These are phyloP conservation scores for Scaptomyza pallida DNA, from an alignment of 1,140 invertebrate genomes.

Conservation along the genomic window DNA sequence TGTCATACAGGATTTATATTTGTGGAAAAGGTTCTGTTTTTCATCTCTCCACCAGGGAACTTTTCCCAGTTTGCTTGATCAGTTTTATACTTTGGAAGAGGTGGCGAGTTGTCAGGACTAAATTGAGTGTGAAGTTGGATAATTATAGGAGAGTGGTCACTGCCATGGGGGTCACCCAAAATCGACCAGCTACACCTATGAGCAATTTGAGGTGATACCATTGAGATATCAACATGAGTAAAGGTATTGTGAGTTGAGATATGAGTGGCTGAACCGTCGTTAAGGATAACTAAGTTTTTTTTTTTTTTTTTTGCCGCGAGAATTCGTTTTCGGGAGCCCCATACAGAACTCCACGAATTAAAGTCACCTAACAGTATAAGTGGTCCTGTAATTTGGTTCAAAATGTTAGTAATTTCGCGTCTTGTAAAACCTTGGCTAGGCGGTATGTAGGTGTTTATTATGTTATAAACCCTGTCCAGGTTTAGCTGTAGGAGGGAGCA, in stretches of 20 bases:
- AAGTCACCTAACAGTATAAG: conserved; percentile 25
- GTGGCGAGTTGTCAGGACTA: neutral
- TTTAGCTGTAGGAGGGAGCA: conserved; percentile 2
- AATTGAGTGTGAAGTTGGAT: too few relatives aligned
- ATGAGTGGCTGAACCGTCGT: conserved; percentile 32
- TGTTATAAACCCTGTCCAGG: conserved; percentile 1
- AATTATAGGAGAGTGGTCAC: conserved; percentile 30
- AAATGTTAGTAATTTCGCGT: conserved; percentile 1
- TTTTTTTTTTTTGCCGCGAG: conserved; percentile 22
- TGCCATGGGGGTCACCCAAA: conserved; percentile 15
- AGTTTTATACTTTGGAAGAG: neutral
- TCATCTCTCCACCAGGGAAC: neutral
- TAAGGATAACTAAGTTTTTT: conserved; percentile 21
- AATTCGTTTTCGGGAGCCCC: conserved; percentile 24
- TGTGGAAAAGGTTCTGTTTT: neutral
- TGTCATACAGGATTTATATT: neutral
- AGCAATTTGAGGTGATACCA: neutral
- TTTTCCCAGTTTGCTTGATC: neutral
- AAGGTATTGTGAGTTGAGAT: conserved; percentile 22
- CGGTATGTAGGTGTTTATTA: conserved; percentile 22
- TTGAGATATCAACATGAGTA: neutral
- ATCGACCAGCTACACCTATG: conserved; percentile 20
- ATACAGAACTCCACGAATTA: conserved; percentile 26
- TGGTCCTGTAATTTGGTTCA: conserved; percentile 15
- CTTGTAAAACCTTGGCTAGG: conserved; percentile 11